Percentiles rank a stretch among this genome's conserved stretches.
phyloP scores from a whole-genome alignment of 2,797 vertebrate genomes.

The Microctenopoma stevenorrisi region DNA sequence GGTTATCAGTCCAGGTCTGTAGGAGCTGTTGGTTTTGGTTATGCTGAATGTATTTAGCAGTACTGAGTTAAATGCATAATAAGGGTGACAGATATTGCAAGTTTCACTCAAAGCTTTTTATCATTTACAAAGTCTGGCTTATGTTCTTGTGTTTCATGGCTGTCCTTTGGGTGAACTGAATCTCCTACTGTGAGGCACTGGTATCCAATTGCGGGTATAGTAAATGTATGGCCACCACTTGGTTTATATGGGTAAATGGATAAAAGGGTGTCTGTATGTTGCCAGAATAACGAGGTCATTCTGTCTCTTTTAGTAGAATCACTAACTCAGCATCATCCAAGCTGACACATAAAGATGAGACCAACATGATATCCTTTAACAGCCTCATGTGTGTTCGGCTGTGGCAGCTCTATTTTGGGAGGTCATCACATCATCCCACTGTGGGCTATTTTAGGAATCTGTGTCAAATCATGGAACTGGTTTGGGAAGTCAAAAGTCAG shows the following conservation, averaged over 20 bases:
- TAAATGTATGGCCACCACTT: not conserved
- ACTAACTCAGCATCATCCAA: conserved; percentile 12
- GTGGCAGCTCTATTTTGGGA: conserved; percentile 62
- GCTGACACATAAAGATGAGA: conserved; percentile 27
- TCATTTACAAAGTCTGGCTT: not conserved
- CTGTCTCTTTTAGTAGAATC: not conserved
- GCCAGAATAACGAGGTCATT: not conserved
- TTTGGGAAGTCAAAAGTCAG: conserved; percentile 41
- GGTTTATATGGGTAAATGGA: not conserved
- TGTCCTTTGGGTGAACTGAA: not conserved
- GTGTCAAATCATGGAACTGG: conserved; percentile 53
- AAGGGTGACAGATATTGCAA: not conserved
- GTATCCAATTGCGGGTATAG: conserved; percentile 6
- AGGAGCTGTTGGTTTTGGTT: conserved; percentile 28
- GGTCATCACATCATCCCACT: conserved; percentile 39
- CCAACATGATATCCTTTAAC: conserved; percentile 46
- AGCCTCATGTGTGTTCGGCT: conserved; percentile 38
- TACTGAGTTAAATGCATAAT: not conserved
- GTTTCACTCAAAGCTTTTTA: not conserved
- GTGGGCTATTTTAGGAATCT: conserved; percentile 70
- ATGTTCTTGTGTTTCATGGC: not conserved
- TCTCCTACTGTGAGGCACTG: not conserved
- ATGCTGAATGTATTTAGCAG: too few relatives aligned
- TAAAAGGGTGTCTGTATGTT: not conserved
- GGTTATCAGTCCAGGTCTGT: conserved; percentile 31